Evolutionary conservation across 1,140 invertebrate genomes (phyloP).

Genomic region (Drosophila sturtevanti): DNA sequence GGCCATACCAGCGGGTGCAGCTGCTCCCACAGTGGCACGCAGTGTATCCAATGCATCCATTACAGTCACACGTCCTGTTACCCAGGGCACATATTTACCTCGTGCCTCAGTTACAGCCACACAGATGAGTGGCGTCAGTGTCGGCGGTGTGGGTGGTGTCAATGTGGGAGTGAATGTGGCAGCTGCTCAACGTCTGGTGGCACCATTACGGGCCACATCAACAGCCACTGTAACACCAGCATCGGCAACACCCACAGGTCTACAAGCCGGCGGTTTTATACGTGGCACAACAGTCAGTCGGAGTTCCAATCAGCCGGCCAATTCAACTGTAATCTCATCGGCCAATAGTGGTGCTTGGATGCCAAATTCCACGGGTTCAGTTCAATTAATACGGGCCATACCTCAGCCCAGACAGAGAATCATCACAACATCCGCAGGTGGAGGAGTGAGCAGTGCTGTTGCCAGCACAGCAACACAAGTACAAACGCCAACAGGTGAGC

Average conservation of each 20-base stretch:
- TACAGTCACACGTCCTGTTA: constrained; percentile 75
- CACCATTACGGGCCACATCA: constrained; percentile 65
- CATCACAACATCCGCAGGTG: constrained; percentile 71
- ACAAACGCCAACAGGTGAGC: constrained; percentile 53
- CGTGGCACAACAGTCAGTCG: constrained; percentile 57
- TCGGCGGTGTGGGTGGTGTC: constrained; percentile 19
- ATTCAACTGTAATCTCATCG: constrained; percentile 76
- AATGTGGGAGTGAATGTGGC: constrained; percentile 28
- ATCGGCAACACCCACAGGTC: constrained; percentile 40
- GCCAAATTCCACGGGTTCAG: constrained; percentile 68
- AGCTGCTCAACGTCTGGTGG: constrained; percentile 63
- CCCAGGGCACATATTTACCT: constrained; percentile 74
- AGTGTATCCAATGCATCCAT: constrained; percentile 78
- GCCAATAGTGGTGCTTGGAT: constrained; percentile 79
- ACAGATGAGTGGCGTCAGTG: constrained; percentile 68
- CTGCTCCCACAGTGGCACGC: constrained; percentile 37
- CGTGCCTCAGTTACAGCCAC: constrained; percentile 74
- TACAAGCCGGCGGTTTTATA: constrained; percentile 67
- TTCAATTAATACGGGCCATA: constrained; percentile 78
- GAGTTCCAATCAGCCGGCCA: constrained; percentile 62
- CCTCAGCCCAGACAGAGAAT: constrained; percentile 73
- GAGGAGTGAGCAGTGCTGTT: constrained; percentile 34
- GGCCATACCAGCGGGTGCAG: constrained; percentile 69
- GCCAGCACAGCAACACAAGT: constrained; percentile 59
- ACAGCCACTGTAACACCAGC: constrained; percentile 55